Evolutionary conservation across 2,797 vertebrate species (phyloP).

Genomic region (Myripristis jacobus): DNA sequence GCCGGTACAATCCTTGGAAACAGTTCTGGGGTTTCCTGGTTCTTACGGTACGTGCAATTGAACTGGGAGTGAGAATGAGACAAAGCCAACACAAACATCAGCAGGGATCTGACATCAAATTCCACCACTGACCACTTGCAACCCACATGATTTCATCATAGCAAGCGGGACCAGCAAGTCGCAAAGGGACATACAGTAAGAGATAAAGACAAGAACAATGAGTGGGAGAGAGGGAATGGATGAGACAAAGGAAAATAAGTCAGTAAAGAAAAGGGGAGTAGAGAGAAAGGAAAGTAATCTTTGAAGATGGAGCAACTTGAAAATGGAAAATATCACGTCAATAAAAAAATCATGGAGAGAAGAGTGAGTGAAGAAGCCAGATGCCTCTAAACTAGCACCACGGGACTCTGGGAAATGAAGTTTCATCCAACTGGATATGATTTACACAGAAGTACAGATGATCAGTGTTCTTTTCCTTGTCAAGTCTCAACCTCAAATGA

Average conservation of each 20-base stretch:
- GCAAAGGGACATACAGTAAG: constrained; percentile 15
- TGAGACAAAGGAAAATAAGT: constrained; percentile 53
- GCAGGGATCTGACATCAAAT: constrained; percentile 34
- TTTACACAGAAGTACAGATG: constrained; percentile 36
- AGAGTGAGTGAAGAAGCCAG: constrained; percentile 49
- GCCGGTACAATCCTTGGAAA: constrained; percentile 37
- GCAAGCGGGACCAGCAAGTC: constrained; percentile 17
- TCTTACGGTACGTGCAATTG: constrained; percentile 89
- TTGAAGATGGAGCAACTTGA: constrained; percentile 25
- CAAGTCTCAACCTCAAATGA: constrained; percentile 23
- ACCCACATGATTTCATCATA: constrained; percentile 23
- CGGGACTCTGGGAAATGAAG: constrained; percentile 62
- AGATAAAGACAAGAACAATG: constrained; percentile 45
- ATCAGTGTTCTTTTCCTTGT: constrained; percentile 33
- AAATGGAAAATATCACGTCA: constrained; percentile 57
- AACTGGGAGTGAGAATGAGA: constrained; percentile 83
- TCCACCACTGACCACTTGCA: constrained; percentile 5
- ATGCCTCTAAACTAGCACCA: constrained; percentile 56
- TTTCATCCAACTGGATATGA: constrained; percentile 47
- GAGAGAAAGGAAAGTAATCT: not conserved
- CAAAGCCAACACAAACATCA: constrained; percentile 57
- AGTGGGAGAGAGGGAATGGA: constrained; percentile 16
- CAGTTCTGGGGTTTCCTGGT: constrained; percentile 45
- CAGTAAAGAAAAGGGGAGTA: not conserved
- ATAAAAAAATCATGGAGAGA: constrained; percentile 66